These are phyloP conservation scores for Acrobasis suavella DNA, from an alignment of 2,888 invertebrate species.

Conservation along the genomic window DNA sequence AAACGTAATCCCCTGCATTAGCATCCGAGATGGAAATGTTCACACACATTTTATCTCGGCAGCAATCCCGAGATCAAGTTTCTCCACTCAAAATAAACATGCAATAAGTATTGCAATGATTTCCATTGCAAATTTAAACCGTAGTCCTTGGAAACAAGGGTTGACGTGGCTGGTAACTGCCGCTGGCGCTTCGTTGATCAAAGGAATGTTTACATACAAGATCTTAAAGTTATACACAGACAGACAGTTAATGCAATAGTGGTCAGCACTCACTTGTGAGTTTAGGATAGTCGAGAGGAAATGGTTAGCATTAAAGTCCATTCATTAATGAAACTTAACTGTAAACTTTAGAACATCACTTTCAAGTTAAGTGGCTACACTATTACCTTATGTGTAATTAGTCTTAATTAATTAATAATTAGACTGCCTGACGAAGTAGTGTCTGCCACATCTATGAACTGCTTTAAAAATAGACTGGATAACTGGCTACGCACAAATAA, in stretches of 20 bases:
- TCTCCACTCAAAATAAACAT: conserved; percentile 32
- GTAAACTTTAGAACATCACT: too few species aligned
- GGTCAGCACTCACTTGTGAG: conserved; percentile 28
- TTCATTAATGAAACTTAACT: background rate
- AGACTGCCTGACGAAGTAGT: too few species aligned
- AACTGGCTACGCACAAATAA: too few species aligned
- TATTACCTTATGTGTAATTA: too few species aligned
- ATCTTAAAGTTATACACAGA: conserved; percentile 29
- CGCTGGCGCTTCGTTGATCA: conserved; percentile 42
- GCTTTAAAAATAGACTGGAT: too few species aligned
- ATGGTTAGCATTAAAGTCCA: background rate
- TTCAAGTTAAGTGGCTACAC: too few species aligned
- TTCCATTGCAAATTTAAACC: conserved; percentile 1
- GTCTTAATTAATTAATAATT: too few species aligned
- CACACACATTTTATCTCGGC: conserved; percentile 43
- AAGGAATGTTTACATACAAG: conserved; percentile 31
- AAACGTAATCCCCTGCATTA: conserved; percentile 9
- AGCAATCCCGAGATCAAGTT: conserved; percentile 45
- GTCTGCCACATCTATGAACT: too few species aligned
- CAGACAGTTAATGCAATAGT: conserved; percentile 23
- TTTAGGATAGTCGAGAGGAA: background rate
- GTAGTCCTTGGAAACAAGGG: background rate
- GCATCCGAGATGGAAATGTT: conserved; percentile 33
- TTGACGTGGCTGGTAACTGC: conserved; percentile 6
- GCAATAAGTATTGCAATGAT: conserved; percentile 19